Conservation (phyloP, 2,113 vertebrate genomes). For the Oreochromis niloticus region DNA sequence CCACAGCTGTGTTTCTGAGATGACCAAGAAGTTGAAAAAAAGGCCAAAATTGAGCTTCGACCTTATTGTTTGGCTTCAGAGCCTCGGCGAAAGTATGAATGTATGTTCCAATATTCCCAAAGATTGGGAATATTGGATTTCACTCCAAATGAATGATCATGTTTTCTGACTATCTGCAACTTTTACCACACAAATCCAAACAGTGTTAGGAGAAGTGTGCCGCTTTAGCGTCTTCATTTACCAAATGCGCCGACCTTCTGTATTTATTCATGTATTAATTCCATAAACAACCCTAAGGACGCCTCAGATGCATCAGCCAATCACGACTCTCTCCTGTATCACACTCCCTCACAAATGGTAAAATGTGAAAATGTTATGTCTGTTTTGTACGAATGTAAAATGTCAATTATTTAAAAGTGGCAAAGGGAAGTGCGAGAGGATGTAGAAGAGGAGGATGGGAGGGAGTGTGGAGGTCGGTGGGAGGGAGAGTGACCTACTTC, state of each 20-base stretch:
- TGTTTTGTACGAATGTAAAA: not conserved
- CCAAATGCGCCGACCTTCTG: not conserved
- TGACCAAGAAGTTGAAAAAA: no score
- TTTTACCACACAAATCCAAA: not conserved
- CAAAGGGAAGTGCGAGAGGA: not conserved
- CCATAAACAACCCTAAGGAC: not conserved
- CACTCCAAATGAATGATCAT: not conserved
- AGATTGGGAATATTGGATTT: not conserved
- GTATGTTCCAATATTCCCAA: not conserved
- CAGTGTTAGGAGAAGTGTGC: no score
- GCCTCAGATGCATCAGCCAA: not conserved
- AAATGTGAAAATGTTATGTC: not conserved
- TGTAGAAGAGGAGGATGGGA: not conserved
- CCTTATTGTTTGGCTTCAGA: not conserved
- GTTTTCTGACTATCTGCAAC: not conserved
- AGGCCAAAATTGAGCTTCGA: not conserved
- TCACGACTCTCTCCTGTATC: not conserved
- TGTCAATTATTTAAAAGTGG: not conserved
- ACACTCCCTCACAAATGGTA: not conserved
- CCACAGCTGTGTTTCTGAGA: no score
- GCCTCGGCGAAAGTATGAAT: rapidly evolving
- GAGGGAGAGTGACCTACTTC: slow-evolving; percentile 54
- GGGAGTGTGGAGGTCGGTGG: not conserved
- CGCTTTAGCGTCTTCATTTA: not conserved
- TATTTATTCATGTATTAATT: not conserved